These are phyloP conservation scores for Clarias pachynema DNA, from an alignment of 2,797 vertebrate species.

Conservation along the genomic window DNA sequence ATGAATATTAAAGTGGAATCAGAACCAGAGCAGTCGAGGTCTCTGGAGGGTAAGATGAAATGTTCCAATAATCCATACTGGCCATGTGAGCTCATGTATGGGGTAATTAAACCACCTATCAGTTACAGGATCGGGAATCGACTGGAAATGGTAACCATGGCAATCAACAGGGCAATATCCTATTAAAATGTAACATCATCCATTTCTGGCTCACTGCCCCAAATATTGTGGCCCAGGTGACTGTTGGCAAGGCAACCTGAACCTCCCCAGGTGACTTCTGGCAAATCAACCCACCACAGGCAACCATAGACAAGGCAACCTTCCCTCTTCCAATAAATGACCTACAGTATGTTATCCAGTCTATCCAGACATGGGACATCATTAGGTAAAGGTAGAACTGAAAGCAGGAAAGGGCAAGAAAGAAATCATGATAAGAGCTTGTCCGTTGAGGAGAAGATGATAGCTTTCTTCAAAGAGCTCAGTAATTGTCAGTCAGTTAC, in stretches of 20 bases:
- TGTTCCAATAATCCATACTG: not conserved
- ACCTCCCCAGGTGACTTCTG: slow-evolving; percentile 25
- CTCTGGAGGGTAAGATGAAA: not conserved
- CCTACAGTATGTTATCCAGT: not conserved
- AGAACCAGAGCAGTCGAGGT: not conserved
- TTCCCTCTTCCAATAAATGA: not conserved
- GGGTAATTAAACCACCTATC: not conserved
- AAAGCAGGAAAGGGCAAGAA: not conserved
- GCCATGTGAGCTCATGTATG: not conserved
- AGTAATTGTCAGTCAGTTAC: not conserved
- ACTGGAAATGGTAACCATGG: not conserved
- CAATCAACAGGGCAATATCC: slow-evolving; percentile 11
- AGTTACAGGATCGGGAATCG: not conserved
- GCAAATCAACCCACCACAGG: slow-evolving; percentile 4
- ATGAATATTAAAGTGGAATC: not conserved
- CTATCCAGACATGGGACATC: not conserved
- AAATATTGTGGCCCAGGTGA: slow-evolving; percentile 42
- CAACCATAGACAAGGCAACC: not conserved
- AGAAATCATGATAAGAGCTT: not conserved
- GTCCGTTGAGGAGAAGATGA: not conserved
- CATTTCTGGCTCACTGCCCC: slow-evolving; percentile 27
- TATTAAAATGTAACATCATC: slow-evolving; percentile 27
- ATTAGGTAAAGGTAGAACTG: slow-evolving; percentile 3
- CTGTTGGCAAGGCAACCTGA: slow-evolving; percentile 50
- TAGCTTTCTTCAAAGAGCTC: not conserved